These are phyloP conservation scores for Diarsia rubi DNA, from an alignment of 2,888 invertebrate genomes.

Conservation along the genomic window DNA sequence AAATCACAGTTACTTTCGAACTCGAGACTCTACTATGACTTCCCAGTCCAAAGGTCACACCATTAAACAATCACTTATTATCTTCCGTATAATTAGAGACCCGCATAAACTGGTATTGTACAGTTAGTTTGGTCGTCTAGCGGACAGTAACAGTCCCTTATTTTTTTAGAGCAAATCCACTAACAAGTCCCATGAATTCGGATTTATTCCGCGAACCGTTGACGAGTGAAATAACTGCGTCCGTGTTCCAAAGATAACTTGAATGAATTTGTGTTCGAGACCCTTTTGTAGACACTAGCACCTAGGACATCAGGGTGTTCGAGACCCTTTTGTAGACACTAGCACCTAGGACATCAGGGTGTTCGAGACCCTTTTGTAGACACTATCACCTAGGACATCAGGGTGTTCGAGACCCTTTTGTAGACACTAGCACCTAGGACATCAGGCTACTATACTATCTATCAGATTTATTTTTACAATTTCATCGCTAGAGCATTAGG, in stretches of 20 bases:
- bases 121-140: too few relatives aligned
- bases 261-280: constrained; percentile 15
- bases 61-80: too few relatives aligned
- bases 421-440: neutral
- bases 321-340: neutral
- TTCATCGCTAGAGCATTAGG: too few relatives aligned
- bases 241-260: constrained; percentile 14
- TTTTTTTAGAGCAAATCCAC: neutral
- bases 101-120: too few relatives aligned
- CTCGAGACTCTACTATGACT: too few relatives aligned
- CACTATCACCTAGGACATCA: too few relatives aligned
- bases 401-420: neutral
- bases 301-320: neutral
- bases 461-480: too few relatives aligned
- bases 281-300: neutral
- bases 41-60: too few relatives aligned
- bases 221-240: neutral
- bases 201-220: constrained; percentile 3
- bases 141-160: neutral
- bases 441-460: too few relatives aligned
- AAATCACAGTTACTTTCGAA: too few relatives aligned
- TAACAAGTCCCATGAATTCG: neutral
- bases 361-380: neutral
- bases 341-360: too few relatives aligned
- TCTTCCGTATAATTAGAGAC: too few relatives aligned